These are phyloP conservation scores for Epinotia brunnichana DNA, from an alignment of 2,888 invertebrate genomes.

Conservation along the genomic window DNA sequence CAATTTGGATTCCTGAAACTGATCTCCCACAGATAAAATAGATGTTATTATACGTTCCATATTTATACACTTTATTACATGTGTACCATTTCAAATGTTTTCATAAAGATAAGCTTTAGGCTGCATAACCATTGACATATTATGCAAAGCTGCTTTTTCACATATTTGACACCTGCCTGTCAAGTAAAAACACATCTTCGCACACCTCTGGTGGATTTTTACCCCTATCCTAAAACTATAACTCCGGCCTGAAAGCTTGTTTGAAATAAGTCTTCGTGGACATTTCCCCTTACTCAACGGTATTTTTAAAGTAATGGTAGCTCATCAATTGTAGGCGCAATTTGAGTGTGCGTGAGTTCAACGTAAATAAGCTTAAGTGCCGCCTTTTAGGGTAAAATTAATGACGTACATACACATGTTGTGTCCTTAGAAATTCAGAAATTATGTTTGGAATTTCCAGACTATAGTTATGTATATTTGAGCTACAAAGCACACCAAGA, in stretches of 20 bases:
- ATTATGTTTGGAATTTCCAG: slow-evolving; percentile 4
- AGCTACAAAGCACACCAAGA: background rate
- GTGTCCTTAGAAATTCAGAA: slow-evolving; percentile 17
- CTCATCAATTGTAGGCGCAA: slow-evolving; percentile 39
- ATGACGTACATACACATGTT: slow-evolving; percentile 33
- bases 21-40: too few relatives aligned
- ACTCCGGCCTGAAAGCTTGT: background rate
- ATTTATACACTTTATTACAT: too few relatives aligned
- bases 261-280: slow-evolving; percentile 8
- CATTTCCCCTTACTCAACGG: slow-evolving; percentile 18
- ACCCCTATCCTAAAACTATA: background rate
- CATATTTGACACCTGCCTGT: too few relatives aligned
- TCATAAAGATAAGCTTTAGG: too few relatives aligned
- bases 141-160: too few relatives aligned
- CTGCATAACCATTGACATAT: too few relatives aligned
- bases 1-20: too few relatives aligned
- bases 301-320: slow-evolving; percentile 41
- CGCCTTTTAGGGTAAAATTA: slow-evolving; percentile 39
- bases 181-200: too few relatives aligned
- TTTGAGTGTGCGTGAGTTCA: slow-evolving; percentile 38
- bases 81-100: too few relatives aligned
- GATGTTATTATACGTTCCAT: too few relatives aligned
- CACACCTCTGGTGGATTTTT: too few relatives aligned
- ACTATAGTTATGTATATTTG: background rate
- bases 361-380: slow-evolving; percentile 40